Percentiles rank a stretch among this genome's conserved stretches.
These are phyloP conservation scores for Sisyra nigra DNA, from an alignment of 2,888 invertebrate species.

Conservation along the genomic window DNA sequence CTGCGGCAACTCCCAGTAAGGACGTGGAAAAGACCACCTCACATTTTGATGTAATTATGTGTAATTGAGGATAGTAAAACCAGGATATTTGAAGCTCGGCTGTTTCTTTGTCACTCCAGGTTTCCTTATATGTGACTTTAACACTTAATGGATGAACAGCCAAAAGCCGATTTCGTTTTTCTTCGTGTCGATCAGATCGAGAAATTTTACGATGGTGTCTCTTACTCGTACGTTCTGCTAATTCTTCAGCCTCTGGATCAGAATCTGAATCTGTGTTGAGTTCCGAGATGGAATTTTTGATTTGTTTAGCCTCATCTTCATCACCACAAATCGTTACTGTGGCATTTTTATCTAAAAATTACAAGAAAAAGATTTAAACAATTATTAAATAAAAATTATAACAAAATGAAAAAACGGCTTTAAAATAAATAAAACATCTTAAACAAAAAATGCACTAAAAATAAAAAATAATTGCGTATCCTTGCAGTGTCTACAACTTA, in stretches of 20 bases:
- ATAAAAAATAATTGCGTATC: too few relatives aligned
- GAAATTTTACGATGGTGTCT: slow-evolving; percentile 41
- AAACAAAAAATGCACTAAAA: too few relatives aligned
- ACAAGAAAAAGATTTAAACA: slow-evolving; percentile 7
- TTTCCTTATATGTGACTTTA: slow-evolving; percentile 34
- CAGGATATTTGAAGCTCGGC: slow-evolving; percentile 49
- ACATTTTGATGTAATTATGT: slow-evolving; percentile 57
- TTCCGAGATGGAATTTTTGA: slow-evolving; percentile 32
- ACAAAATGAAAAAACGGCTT: neutral
- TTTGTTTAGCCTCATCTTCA: slow-evolving; percentile 49
- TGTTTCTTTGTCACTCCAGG: slow-evolving; percentile 34
- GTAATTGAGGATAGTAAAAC: slow-evolving; percentile 49
- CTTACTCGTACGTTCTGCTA: slow-evolving; percentile 30
- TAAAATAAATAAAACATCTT: too few relatives aligned
- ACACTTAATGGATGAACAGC: slow-evolving; percentile 59
- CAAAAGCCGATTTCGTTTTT: slow-evolving; percentile 46
- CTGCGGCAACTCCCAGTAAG: slow-evolving; percentile 38
- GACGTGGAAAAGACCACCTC: slow-evolving; percentile 36
- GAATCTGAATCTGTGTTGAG: slow-evolving; percentile 50
- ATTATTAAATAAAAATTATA: neutral
- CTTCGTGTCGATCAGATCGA: slow-evolving; percentile 48
- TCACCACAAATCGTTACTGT: slow-evolving; percentile 42
- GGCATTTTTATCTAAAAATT: slow-evolving; percentile 25
- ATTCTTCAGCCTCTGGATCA: slow-evolving; percentile 34
- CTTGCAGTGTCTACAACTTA: too few relatives aligned